Base-by-base conservation (phyloP, 2,113 vertebrate genomes). In the Entomyzon cyanotis region DNA sequence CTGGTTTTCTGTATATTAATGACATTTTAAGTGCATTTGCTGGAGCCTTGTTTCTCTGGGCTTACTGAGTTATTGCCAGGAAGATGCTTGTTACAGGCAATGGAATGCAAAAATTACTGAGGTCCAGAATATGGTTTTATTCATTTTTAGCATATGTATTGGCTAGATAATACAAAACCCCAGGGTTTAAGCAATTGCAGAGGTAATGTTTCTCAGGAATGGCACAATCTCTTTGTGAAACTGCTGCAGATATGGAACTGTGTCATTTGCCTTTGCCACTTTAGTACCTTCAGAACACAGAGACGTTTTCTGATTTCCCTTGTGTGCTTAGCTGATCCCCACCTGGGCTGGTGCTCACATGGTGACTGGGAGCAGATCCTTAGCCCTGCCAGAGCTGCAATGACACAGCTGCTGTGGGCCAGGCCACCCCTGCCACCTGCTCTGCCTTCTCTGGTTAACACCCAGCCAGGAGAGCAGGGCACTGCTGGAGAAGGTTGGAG, bases 81-180 rank as follows among this genome's bases (percentile, higher is more conserved):
- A 84, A 95, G 64, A 47, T 2, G 4, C 19, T 89, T 20, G 3
- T 87, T 82, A 71, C 27, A 64, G 49, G 62, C 77, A 91, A 79
- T 44, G 69, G 37, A 91, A 96, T 80, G 77, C 64, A 91, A 70
- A 91, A 95, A 78, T 39, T 30, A 68, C 3, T 71, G 84, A 49
- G 67, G 77, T 84, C 81, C 69, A 59, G 69, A 84, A 82, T 84
- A 82, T 35, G 28, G 24, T 63, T 94, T 94, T 89, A 35, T 71
- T 89, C 39, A 75, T 93, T 84, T 87, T 65, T 59, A 87, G 52
- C 4, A 4, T 63, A 41, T 81, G 84, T 59, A 75, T 67, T 75
- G 69, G 60, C 64, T 75, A 91, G 92, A 82, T 87, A 93, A 84
- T 78, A 89, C 44, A 91, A 91, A 93, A 75, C 84, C 35, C 62